These are phyloP conservation scores for Philopotamus ludificatus DNA, from an alignment of 1,140 invertebrate species.

Conservation along the genomic window DNA sequence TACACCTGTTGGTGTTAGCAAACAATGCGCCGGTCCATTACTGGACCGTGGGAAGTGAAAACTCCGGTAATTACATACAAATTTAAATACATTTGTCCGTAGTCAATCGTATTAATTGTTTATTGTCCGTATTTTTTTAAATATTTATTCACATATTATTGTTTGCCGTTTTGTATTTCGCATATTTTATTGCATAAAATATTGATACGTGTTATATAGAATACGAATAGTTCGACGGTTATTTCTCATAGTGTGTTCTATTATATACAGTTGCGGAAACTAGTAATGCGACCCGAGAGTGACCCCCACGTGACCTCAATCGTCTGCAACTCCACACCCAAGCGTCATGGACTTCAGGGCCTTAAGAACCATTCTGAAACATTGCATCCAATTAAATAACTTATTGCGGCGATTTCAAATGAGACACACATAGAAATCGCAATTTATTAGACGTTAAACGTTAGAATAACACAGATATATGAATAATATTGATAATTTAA, in stretches of 20 bases:
- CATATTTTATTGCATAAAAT: not conserved
- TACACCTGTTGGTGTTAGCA: slow-evolving; percentile 3
- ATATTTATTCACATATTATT: not conserved
- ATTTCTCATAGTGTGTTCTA: not conserved
- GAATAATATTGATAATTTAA: too few relatives aligned
- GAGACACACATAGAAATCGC: too few relatives aligned
- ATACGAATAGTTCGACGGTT: too few relatives aligned
- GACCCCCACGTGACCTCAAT: not conserved
- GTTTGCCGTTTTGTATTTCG: not conserved
- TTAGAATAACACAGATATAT: too few relatives aligned
- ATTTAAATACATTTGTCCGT: too few relatives aligned
- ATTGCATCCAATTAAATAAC: too few relatives aligned
- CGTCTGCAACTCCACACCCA: not conserved
- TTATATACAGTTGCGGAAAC: slow-evolving; percentile 13
- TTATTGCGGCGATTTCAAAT: too few relatives aligned
- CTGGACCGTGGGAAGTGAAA: slow-evolving; percentile 22
- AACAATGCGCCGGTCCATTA: slow-evolving; percentile 11
- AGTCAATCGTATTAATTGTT: too few relatives aligned
- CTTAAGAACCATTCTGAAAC: too few relatives aligned
- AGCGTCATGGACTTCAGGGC: too few relatives aligned
- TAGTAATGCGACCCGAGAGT: not conserved
- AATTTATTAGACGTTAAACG: too few relatives aligned
- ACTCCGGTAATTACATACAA: slow-evolving; percentile 6
- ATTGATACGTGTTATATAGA: not conserved
- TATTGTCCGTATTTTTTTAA: too few relatives aligned